These are phyloP conservation scores for Uria aalge DNA, from an alignment of 2,113 vertebrate species.

Conservation along the genomic window DNA sequence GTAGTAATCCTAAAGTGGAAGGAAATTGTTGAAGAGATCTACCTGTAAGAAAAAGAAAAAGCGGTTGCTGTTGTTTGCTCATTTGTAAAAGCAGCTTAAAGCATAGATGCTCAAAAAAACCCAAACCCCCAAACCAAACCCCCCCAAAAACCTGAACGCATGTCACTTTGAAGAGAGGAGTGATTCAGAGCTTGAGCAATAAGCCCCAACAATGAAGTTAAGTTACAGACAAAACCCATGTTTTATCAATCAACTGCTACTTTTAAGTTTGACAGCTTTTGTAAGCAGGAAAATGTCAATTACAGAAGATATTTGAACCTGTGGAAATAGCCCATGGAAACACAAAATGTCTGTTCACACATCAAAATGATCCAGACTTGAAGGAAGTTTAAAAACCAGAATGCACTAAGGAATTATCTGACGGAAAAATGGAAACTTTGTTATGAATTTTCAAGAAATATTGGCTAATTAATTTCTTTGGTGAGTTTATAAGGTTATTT, in stretches of 20 bases:
- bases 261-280: conserved; percentile 60
- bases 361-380: conserved; percentile 60
- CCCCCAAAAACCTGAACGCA: not conserved
- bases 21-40: not conserved
- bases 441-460: conserved; percentile 70
- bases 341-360: conserved; percentile 71
- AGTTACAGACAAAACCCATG: conserved; percentile 38
- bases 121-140: not conserved
- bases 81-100: not conserved
- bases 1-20: not conserved
- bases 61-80: not conserved
- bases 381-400: conserved; percentile 70
- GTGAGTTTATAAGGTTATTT: conserved; percentile 64
- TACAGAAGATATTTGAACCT: conserved; percentile 66
- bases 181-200: conserved; percentile 4
- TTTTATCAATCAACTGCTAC: conserved; percentile 61
- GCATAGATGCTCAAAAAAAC: not conserved
- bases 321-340: conserved; percentile 70
- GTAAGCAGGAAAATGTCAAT: conserved; percentile 70
- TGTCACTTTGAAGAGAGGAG: not conserved
- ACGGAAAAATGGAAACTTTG: conserved; percentile 62
- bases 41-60: not conserved
- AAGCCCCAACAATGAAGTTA: conserved; percentile 36
- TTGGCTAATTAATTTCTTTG: conserved; percentile 67
- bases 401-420: conserved; percentile 69